Base-by-base conservation (phyloP, 2,888 invertebrate genomes). In the Parascotia fuliginaria region DNA sequence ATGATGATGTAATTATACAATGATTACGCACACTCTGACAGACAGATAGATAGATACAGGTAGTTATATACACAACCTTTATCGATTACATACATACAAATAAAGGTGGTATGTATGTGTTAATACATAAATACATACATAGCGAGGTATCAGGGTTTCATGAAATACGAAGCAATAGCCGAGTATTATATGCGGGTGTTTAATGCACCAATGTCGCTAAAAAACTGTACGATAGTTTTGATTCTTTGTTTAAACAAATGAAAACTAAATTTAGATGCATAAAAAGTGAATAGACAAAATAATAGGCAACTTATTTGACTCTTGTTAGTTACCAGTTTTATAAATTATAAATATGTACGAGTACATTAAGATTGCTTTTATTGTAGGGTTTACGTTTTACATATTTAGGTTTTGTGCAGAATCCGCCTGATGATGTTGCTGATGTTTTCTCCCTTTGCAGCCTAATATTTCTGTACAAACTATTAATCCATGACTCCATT, bases 1-100 rank as follows among this genome's bases (percentile, higher is more conserved):
- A 83, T 84, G 65, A 74, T 67, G 81, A 73, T 69, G 79, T 80
- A 81, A 85, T 83, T 80, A 81, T 63, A 64, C 70, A 67, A 79
- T 75, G 77, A 73, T 75, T 64, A 59, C 61, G 24, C 66, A 64
- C 61, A 68, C 64, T 64, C 38, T 19, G 40, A 47, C 37, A 59
- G 39, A 47, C 42, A 48, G 31, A 39, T 61, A 60, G 32, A 29
- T 4, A 60, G 36, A 22, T 9, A 31, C 13, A 31, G 5, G 14
- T 31, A 24, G 19, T 2, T 24, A 24, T 9, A 33, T 38, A 54
- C n/a, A n/a, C 43, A 41, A 38, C 33, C 48, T 46, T 45, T 39
- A 61, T 55, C 55, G 53, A 57, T 60, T 57, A 63, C 52, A 62
- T 60, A 64, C 54, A 46, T 53, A 54, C 47, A 50, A 53, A 64